Evolutionary conservation across 1,140 invertebrate genomes (phyloP), one percentile per base, ranked within the genome.

Genomic region (Frieseomelitta varia): DNA sequence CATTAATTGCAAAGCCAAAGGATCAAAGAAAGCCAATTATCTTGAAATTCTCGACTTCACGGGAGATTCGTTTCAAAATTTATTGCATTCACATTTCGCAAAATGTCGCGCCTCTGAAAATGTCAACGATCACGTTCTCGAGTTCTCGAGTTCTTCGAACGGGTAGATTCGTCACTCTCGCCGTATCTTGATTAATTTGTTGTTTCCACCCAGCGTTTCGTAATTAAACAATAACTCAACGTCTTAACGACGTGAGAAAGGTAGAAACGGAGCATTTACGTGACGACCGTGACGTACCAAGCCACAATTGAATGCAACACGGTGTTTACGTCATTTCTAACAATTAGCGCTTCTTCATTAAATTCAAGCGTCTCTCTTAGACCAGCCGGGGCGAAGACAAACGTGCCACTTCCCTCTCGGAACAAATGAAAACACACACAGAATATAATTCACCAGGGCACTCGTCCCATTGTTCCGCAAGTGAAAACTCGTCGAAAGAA

Each of bases 301-400:
- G n/a, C 19, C 19, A n/a, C 21, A 14, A 79, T 53, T 34, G 21
- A n/a, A 79, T 11, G 30, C 51, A 55, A 55, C 51, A 55, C 14
- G 4, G 19, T 78, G 61, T 19, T 53, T 53, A 53, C n/a, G 6
- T 53, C 39, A 6, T 68, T 65, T 68, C 63, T n/a, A 67, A 55
- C 27, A 68, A 79, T 68, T 67, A 79, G 21, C 21, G 63, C 47
- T n/a, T 79, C 77, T 55, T 79, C 77, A 6, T 79, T 68, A 68
- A 53, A 67, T 30, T 68, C n/a, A 34, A 34, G 27, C 12, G 27
- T n/a, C 24, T 34, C 24, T 34, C 19, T 67, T 24, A 2, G 21
- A 27, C 53, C 27, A n/a, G 17, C 12, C 27, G n/a, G 24, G 39
- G 47, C 19, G 24, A 53, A 47, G 61, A 51, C 27, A 34, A 76